These are phyloP conservation scores for Stramonita haemastoma DNA, from an alignment of 2,888 invertebrate species.

Conservation along the genomic window DNA sequence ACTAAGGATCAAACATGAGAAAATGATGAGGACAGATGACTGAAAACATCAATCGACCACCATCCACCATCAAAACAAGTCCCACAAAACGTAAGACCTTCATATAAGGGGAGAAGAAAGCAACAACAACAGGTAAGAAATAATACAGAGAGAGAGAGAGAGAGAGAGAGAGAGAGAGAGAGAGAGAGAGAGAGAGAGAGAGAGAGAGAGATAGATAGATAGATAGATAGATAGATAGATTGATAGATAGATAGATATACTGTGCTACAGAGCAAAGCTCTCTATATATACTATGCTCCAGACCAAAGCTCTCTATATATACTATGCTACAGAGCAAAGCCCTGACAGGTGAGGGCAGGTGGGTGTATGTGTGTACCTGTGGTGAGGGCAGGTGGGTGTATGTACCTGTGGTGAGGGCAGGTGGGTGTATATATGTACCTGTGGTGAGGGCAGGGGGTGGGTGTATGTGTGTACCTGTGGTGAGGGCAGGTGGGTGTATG, in stretches of 20 bases:
- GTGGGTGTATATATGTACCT: slow-evolving; percentile 29
- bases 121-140: no score
- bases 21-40: no score
- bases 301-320: neutral
- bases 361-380: slow-evolving; percentile 15
- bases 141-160: no score
- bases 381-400: slow-evolving; percentile 20
- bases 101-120: no score
- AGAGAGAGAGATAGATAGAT: neutral
- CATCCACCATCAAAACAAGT: no score
- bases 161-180: no score
- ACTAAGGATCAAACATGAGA: no score
- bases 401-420: slow-evolving; percentile 24
- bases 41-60: no score
- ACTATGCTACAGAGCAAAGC: neutral
- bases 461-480: slow-evolving; percentile 21
- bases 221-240: slow-evolving; percentile 23
- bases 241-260: neutral
- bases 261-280: no score
- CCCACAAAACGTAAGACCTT: no score
- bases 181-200: slow-evolving; percentile 13
- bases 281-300: no score
- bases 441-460: slow-evolving; percentile 20
- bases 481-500: slow-evolving; percentile 24
- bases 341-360: neutral